Conservation (phyloP, 92 coral and sea anemone species). For the Scolanthus callimorphus region DNA sequence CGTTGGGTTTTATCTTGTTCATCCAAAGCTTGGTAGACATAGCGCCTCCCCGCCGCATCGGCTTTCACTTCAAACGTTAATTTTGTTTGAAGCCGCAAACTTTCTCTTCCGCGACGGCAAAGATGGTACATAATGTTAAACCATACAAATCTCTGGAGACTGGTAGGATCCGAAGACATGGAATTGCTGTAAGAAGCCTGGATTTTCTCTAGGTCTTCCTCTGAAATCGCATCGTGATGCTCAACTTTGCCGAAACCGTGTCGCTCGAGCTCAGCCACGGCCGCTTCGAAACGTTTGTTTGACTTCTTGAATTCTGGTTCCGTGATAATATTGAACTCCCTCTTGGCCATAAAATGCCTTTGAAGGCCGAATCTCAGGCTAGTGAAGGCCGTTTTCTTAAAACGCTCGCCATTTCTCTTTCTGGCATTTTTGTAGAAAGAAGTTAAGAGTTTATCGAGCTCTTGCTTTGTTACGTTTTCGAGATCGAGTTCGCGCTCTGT, state of each 20-base stretch:
- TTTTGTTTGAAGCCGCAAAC: constrained; percentile 25
- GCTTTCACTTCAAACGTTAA: constrained; percentile 30
- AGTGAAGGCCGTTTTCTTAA: constrained; percentile 57
- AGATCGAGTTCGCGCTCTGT: too few relatives aligned
- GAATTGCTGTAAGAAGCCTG: constrained; percentile 30
- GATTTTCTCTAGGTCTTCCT: constrained; percentile 50
- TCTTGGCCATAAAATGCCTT: constrained; percentile 28
- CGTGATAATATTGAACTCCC: constrained; percentile 18
- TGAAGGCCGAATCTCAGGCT: constrained; percentile 57
- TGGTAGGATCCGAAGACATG: constrained; percentile 34
- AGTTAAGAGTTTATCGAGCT: constrained; percentile 43
- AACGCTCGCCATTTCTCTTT: constrained; percentile 50
- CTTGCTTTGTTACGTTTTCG: constrained; percentile 27
- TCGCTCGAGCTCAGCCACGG: constrained; percentile 43
- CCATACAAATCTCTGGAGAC: too few relatives aligned
- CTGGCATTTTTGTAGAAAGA: constrained; percentile 44
- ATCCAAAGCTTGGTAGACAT: constrained; percentile 35
- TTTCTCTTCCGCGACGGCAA: constrained; percentile 43
- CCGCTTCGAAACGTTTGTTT: constrained; percentile 45
- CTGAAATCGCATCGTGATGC: constrained; percentile 37
- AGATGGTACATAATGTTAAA: constrained; percentile 42
- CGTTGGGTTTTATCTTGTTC: constrained; percentile 52
- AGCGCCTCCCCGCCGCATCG: constrained; percentile 34
- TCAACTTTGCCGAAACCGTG: constrained; percentile 74
- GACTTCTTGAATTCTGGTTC: constrained; percentile 36